A percentile compares a stretch with the other conserved stretches of the same genome.
Conservation (phyloP, 2,797 vertebrate genomes). For the Percopsis omiscomaycus region DNA sequence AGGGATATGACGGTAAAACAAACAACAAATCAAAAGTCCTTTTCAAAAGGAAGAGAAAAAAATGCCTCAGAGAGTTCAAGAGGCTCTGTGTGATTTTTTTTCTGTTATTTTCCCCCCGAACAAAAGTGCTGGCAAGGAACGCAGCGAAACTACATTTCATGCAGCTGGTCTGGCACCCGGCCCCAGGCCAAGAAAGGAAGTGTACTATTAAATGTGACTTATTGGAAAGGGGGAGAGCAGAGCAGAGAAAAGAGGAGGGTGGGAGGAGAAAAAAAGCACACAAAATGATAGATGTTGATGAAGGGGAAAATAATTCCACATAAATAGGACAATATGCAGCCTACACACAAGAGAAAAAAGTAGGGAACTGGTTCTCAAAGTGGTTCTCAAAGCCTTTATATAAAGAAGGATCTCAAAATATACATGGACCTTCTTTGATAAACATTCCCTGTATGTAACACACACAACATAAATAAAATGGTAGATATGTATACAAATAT, state of each 20-base stretch:
- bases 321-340: constrained; percentile 22
- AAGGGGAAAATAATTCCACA: constrained; percentile 46
- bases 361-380: constrained; percentile 41
- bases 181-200: constrained; percentile 79
- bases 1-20: constrained; percentile 73
- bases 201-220: constrained; percentile 80
- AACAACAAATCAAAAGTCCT: constrained; percentile 74
- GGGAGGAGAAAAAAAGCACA: constrained; percentile 7
- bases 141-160: constrained; percentile 77
- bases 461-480: no score
- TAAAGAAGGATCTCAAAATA: constrained; percentile 5
- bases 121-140: constrained; percentile 76
- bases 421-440: neutral
- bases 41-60: constrained; percentile 65
- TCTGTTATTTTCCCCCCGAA: constrained; percentile 74
- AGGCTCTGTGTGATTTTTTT: constrained; percentile 73
- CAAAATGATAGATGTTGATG: constrained; percentile 64
- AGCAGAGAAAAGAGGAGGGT: constrained; percentile 35
- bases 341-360: neutral
- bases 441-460: no score
- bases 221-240: constrained; percentile 70
- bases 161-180: constrained; percentile 78
- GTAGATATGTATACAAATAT: no score
- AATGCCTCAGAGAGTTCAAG: constrained; percentile 75
- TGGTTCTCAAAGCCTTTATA: constrained; percentile 30